Conservation (phyloP, 2,888 invertebrate genomes). For the Melikaiella ostensackeni region DNA sequence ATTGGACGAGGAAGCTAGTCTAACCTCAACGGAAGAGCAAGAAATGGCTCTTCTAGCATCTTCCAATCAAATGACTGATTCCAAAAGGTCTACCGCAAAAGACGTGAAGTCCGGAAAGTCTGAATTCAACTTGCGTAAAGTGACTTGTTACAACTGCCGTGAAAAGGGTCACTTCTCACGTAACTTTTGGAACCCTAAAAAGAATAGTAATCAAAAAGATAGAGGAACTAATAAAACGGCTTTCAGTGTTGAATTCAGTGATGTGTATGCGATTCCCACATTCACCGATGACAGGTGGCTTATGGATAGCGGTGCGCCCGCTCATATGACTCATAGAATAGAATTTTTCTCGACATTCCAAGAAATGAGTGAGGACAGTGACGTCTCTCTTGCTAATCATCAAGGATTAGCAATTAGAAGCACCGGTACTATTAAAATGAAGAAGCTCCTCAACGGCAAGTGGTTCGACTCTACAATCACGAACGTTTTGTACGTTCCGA, state of each 20-base stretch:
- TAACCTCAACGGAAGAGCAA: constrained; percentile 16
- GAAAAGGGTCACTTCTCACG: constrained; percentile 3
- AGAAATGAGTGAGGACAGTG: no score
- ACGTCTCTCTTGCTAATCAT: constrained; percentile 46
- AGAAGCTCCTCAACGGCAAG: constrained; percentile 40
- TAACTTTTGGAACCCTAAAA: background rate
- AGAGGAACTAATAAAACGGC: background rate
- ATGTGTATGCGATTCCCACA: background rate
- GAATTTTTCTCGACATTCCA: no score
- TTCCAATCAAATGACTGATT: constrained; percentile 5
- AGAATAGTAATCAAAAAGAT: background rate
- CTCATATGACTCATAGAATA: constrained; percentile 53
- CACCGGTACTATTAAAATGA: constrained; percentile 43
- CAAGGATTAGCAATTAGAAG: constrained; percentile 40
- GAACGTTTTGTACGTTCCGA: no score
- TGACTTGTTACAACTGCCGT: background rate
- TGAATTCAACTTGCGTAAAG: background rate
- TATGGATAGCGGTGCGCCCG: constrained; percentile 51
- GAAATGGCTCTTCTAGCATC: background rate
- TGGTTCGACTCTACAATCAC: constrained; percentile 50
- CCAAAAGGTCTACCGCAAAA: no score
- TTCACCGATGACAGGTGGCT: constrained; percentile 43
- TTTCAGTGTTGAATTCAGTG: background rate
- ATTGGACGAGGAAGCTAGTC: constrained; percentile 39
- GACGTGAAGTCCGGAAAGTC: no score